Evolutionary conservation across 1,140 invertebrate genomes (phyloP), one percentile per base, ranked within the genome.

Genomic region (Drosophila suzukii): DNA sequence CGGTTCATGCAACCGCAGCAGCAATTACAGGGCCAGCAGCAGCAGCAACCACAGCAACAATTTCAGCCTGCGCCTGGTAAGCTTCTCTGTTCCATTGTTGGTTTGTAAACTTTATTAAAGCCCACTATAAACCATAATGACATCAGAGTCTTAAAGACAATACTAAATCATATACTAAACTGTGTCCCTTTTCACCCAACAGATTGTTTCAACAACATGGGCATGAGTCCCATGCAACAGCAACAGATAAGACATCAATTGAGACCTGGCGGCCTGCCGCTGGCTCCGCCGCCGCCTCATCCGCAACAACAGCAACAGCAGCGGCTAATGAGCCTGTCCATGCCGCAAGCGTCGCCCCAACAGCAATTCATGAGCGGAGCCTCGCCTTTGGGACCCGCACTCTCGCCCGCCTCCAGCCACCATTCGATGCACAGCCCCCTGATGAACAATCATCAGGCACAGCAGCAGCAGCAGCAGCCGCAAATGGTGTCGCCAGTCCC

Each of bases 351-450:
- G 4, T 75, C 73, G 5, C 59, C 58, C 11, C 75, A 58, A n/a
- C 70, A 75, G 30, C 58, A 76, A 44, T 90, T 89, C 57, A 82
- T 91, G 71, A 74, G 86, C 17, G 75, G 83, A 24, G 76, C 88
- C 20, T 92, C 92, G 54, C 88, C 93, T 78, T 73, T 88, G 53
- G 82, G 93, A 92, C 82, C 91, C 91, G 84, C 93, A 91, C 85
- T 91, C 91, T 44, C 90, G 92, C 61, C 92, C 85, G 78, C 83
- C 55, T 91, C 81, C 53, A 89, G 91, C 76, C 92, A 62, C 73
- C 91, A 92, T 79, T 89, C 91, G 68, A 78, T 92, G 91, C 84
- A 91, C 83, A 75, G 92, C 88, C 81, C 85, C 59, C 62, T 88
- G 60, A 81, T 81, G 90, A 72, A 88, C 56, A 79, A 78, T 38